These are phyloP conservation scores for Acridotheres tristis DNA, from an alignment of 2,797 vertebrate genomes.

Conservation along the genomic window DNA sequence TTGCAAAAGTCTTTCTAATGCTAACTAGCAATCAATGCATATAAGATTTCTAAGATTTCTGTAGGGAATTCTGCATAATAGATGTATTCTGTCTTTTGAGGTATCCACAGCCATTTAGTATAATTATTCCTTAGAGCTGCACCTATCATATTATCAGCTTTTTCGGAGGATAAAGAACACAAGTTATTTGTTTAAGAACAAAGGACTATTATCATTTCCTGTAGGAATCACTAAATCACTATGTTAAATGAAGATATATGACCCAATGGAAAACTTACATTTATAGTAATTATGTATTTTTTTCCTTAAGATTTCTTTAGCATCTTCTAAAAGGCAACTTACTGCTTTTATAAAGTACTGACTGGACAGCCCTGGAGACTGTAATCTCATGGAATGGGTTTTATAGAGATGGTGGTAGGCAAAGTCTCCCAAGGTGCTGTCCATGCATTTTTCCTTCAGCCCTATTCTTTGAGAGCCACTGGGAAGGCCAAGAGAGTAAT, in stretches of 20 bases:
- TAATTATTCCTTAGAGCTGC: constrained; percentile 77
- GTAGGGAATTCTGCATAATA: constrained; percentile 80
- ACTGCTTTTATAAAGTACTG: not conserved
- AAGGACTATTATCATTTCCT: constrained; percentile 73
- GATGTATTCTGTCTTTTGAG: constrained; percentile 77
- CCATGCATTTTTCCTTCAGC: not conserved
- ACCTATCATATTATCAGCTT: constrained; percentile 78
- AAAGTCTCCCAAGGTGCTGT: not conserved
- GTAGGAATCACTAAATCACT: constrained; percentile 71
- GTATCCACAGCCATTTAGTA: constrained; percentile 73
- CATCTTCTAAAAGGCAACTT: constrained; percentile 25
- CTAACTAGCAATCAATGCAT: constrained; percentile 79
- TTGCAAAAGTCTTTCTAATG: constrained; percentile 75
- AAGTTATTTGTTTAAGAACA: constrained; percentile 78
- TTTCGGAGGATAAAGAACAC: constrained; percentile 70
- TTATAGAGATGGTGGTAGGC: not conserved
- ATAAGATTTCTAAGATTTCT: constrained; percentile 80
- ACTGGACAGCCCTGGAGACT: not conserved
- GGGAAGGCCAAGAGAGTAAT: not conserved
- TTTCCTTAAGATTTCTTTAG: constrained; percentile 20
- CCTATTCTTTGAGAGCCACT: not conserved
- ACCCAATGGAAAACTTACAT: constrained; percentile 66
- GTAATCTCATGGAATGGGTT: not conserved
- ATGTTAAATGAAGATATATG: constrained; percentile 68
- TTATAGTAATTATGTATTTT: constrained; percentile 60